Evolutionary conservation across 2,113 vertebrate genomes (phyloP), one percentile per base, ranked within the genome.

Genomic region (Chitala chitala): DNA sequence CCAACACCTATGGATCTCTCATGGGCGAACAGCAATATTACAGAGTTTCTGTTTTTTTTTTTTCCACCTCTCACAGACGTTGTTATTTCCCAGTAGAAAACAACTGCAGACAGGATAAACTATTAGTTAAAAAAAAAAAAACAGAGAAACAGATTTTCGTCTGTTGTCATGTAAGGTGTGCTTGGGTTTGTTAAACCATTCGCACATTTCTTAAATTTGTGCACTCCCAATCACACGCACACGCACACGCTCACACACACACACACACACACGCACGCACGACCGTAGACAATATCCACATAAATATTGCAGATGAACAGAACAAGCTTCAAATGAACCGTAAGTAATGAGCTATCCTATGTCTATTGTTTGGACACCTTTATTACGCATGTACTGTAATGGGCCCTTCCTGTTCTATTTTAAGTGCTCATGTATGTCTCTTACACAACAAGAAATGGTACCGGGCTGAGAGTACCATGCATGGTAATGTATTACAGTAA

Each of bases 161-260:
- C 13, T 2, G 29, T 12, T 46, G 2, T 48, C 22, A 24, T 42
- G 15, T 38, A 63, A 63, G n/a, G n/a, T 63, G 38, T 38, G 31
- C 29, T 63, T 38, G 38, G 1, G 26, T 38, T 63, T 3, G 38
- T 38, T 15, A 12, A 63, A 17, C 20, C 15, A 61, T 61, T 38
- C 31, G 15, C 31, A 29, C 31, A 38, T 36, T 61, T 61, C 51
- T 17, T 36, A 15, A 31, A 15, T 13, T 13, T 20, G 26, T 13
- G 31, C 78, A 75, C 76, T 84, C 58, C 78, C 63, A 71, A 78
- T 82, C 58, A 69, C 74, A 84, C 26, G 10, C 48, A 51, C 15
- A 17, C 5, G n/a, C 76, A 82, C 72, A 53, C 42, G 31, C 13
- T 40, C 53, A 56, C n/a, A 74, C 64, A 77, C 77, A 7, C 71